Conservation (phyloP, 2,113 vertebrate genomes). For the Oophaga pumilio region DNA sequence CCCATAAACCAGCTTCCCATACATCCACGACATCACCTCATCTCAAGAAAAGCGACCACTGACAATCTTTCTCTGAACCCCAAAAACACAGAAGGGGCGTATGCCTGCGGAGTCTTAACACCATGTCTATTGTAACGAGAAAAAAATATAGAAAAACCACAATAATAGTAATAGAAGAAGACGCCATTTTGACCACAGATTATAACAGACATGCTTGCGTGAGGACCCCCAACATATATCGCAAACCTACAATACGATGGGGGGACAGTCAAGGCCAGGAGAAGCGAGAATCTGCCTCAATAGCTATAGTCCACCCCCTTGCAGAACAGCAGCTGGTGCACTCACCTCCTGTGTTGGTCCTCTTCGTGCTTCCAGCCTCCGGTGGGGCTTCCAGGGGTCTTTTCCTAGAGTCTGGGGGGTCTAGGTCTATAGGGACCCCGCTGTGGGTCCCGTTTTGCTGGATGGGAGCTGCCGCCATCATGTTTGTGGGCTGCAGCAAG, state of each 20-base stretch:
- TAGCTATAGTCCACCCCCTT: background rate
- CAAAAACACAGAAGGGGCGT: constrained; percentile 4
- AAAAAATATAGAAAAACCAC: background rate
- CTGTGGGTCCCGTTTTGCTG: constrained; percentile 83
- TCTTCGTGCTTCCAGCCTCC: constrained; percentile 83
- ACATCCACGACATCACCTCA: background rate
- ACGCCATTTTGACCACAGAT: constrained; percentile 85
- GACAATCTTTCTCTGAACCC: background rate
- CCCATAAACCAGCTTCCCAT: constrained; percentile 6
- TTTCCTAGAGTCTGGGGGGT: constrained; percentile 81
- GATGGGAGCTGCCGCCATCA: constrained; percentile 84
- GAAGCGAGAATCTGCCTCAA: background rate
- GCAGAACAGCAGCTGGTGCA: constrained; percentile 59
- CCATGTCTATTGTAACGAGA: constrained; percentile 15
- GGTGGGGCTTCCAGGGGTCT: constrained; percentile 81
- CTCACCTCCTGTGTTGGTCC: constrained; percentile 83
- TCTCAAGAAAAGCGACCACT: background rate
- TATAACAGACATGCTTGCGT: constrained; percentile 62
- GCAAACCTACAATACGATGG: background rate
- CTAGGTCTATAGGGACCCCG: constrained; percentile 80
- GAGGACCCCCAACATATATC: background rate
- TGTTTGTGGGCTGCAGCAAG: constrained; percentile 73
- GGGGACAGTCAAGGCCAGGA: background rate
- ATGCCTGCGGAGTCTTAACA: background rate
- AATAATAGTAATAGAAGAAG: constrained; percentile 72